Evolutionary conservation across 2,113 vertebrate genomes (phyloP).

Genomic region (Hippocampus abdominalis): DNA sequence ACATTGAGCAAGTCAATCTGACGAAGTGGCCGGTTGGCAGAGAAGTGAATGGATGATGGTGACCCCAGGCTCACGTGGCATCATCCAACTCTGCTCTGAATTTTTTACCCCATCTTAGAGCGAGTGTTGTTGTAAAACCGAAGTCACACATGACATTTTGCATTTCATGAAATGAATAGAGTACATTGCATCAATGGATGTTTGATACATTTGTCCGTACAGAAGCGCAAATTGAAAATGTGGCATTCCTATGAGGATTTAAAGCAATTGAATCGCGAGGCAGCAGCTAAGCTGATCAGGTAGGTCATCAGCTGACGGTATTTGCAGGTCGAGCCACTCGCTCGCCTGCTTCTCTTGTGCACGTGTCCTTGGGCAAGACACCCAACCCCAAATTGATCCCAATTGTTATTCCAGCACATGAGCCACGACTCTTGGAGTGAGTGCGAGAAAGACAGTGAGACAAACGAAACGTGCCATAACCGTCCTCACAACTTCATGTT

Average conservation of each 20-base stretch:
- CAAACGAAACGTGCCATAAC: neutral
- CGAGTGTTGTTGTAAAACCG: neutral
- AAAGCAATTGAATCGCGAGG: neutral
- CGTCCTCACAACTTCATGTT: neutral
- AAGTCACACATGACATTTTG: neutral
- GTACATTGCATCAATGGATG: neutral
- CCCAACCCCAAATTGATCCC: neutral
- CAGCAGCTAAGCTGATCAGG: neutral
- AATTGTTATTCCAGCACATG: neutral
- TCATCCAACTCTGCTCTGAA: too few relatives aligned
- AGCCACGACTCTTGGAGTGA: neutral
- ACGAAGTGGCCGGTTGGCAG: neutral
- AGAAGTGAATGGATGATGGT: too few relatives aligned
- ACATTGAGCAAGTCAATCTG: neutral
- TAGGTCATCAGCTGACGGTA: neutral
- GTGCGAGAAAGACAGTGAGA: neutral
- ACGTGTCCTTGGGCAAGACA: conserved; percentile 2
- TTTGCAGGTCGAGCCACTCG: conserved; percentile 2
- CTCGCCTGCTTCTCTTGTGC: neutral
- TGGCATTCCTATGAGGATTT: neutral
- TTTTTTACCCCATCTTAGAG: too few relatives aligned
- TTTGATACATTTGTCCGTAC: neutral
- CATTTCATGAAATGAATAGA: neutral
- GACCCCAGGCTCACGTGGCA: too few relatives aligned
- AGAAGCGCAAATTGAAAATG: neutral